Evolutionary conservation across 2,797 vertebrate species (phyloP).

Genomic region (Sebastes steindachneri): DNA sequence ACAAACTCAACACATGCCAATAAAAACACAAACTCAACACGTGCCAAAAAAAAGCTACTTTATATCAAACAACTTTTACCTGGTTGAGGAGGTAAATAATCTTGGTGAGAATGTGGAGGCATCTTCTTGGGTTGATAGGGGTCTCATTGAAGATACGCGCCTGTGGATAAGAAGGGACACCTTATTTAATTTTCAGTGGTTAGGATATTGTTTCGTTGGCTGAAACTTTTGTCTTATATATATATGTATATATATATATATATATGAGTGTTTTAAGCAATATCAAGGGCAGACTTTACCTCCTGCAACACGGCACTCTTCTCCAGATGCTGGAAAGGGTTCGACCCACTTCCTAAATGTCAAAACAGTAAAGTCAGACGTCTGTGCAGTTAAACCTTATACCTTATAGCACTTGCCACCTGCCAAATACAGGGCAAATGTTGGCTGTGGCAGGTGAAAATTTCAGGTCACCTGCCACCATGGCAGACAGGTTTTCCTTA

Average conservation of each 20-base stretch:
- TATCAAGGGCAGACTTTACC: conserved; percentile 74
- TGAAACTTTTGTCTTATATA: too few species aligned
- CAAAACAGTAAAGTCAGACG: neutral
- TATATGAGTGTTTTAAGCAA: neutral
- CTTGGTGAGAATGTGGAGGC: conserved; percentile 98
- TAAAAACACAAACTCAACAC: neutral
- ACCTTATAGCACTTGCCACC: too few species aligned
- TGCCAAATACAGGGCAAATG: too few species aligned
- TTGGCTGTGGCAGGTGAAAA: too few species aligned
- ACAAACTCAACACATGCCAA: neutral
- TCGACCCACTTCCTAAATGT: conserved; percentile 92
- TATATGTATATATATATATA: too few species aligned
- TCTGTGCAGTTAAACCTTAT: neutral
- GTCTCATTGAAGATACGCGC: conserved; percentile 98
- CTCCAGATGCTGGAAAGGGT: conserved; percentile 97
- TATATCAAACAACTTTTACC: conserved; percentile 69
- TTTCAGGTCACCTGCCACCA: too few species aligned
- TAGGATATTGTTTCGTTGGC: rapidly evolving
- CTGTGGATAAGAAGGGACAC: conserved; percentile 66
- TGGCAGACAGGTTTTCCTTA: too few species aligned
- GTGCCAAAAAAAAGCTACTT: neutral
- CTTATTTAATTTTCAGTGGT: neutral
- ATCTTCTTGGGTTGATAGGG: conserved; percentile 96
- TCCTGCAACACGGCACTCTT: conserved; percentile 98
- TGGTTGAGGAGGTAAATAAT: conserved; percentile 98